These are phyloP conservation scores for Melipona quadrifasciata DNA, from an alignment of 1,140 invertebrate species.

Conservation along the genomic window DNA sequence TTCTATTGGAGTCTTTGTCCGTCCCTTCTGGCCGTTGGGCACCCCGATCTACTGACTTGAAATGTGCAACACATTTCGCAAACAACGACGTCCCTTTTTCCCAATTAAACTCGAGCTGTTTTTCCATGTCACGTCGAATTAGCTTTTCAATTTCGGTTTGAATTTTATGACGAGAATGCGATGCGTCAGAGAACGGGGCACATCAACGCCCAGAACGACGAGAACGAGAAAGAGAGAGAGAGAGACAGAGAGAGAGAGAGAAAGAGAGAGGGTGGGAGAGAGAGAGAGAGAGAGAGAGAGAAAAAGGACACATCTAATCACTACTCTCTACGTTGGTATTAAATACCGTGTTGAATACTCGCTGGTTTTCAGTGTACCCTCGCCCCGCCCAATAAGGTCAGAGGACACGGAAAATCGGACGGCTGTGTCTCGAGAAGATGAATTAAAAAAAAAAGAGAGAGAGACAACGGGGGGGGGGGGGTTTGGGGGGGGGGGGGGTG, in stretches of 20 bases:
- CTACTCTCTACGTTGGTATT: slow-evolving; percentile 58
- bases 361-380: slow-evolving; percentile 65
- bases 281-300: not conserved
- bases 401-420: slow-evolving; percentile 56
- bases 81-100: not conserved
- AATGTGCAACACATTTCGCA: not conserved
- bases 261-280: not conserved
- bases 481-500: too few relatives aligned
- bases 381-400: slow-evolving; percentile 69
- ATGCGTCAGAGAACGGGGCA: slow-evolving; percentile 13
- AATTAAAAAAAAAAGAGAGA: not conserved
- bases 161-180: not conserved
- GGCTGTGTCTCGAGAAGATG: slow-evolving; percentile 18
- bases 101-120: not conserved
- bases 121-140: not conserved
- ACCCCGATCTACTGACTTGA: not conserved
- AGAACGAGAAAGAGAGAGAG: not conserved
- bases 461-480: too few relatives aligned
- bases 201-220: slow-evolving; percentile 59
- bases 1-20: slow-evolving; percentile 1
- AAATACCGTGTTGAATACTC: slow-evolving; percentile 64
- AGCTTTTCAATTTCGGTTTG: not conserved
- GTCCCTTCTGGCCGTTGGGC: slow-evolving; percentile 54
- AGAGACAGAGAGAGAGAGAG: not conserved
- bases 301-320: slow-evolving; percentile 45